phyloP scores from a whole-genome alignment of 2,113 vertebrate genomes.

The Nansenia antarctica region DNA sequence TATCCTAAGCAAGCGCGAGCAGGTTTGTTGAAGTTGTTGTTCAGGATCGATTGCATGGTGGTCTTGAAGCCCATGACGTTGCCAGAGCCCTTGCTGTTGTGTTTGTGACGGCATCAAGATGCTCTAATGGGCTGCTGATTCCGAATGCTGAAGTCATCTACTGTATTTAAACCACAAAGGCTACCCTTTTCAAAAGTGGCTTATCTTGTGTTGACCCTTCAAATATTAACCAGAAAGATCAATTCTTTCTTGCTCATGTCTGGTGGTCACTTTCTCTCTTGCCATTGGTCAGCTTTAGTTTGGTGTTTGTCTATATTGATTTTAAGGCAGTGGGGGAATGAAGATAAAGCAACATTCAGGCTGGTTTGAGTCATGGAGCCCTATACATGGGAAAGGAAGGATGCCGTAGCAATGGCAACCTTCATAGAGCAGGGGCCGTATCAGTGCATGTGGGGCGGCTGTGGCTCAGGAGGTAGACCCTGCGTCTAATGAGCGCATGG shows the following conservation, averaged over 20 bases:
- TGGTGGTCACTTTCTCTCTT: constrained; percentile 46
- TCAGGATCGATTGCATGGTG: not conserved
- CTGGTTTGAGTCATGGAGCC: not conserved
- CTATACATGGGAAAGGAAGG: not conserved
- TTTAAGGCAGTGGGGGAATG: not conserved
- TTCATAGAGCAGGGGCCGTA: not conserved
- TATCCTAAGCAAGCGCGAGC: not conserved
- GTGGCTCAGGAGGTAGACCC: too few species aligned
- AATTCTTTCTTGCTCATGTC: constrained; percentile 57
- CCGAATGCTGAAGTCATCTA: not conserved
- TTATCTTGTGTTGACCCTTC: constrained; percentile 66
- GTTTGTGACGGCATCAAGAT: not conserved
- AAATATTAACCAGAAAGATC: constrained; percentile 79
- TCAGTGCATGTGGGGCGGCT: too few species aligned
- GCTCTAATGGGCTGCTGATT: not conserved
- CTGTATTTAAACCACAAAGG: constrained; percentile 7
- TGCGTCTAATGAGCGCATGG: too few species aligned
- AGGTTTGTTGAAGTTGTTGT: constrained; percentile 1
- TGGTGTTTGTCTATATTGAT: constrained; percentile 30
- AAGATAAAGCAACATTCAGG: not conserved
- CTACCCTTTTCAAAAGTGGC: constrained; percentile 32
- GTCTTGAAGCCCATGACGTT: not conserved
- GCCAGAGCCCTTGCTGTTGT: not conserved
- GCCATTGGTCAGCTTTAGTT: constrained; percentile 26
- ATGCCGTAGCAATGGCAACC: not conserved